Conservation (phyloP, 2,888 invertebrate species). For the Hyalella azteca region DNA sequence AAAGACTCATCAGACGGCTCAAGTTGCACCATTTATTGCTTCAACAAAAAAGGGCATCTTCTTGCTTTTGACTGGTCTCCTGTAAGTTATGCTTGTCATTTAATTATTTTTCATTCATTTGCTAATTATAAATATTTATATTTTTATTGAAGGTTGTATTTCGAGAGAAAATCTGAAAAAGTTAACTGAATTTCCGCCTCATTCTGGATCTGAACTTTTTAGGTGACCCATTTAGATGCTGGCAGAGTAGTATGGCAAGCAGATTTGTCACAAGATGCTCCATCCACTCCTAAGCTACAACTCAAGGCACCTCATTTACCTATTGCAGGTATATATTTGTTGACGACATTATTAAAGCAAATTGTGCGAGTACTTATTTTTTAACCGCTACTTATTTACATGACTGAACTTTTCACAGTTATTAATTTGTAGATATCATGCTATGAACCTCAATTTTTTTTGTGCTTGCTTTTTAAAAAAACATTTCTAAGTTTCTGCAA, state of each 20-base stretch:
- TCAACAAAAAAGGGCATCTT: slow-evolving; percentile 51
- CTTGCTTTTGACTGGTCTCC: slow-evolving; percentile 41
- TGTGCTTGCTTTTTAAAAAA: not conserved
- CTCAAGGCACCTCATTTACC: not conserved
- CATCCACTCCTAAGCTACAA: not conserved
- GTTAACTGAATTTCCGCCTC: too few relatives aligned
- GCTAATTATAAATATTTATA: too few relatives aligned
- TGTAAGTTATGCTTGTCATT: slow-evolving; percentile 37
- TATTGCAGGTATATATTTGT: not conserved
- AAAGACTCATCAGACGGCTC: not conserved
- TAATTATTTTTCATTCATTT: too few relatives aligned
- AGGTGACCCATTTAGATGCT: slow-evolving; percentile 42
- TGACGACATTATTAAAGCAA: not conserved
- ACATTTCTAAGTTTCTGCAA: not conserved
- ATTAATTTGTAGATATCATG: not conserved
- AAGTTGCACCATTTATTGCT: slow-evolving; percentile 43
- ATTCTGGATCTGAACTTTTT: too few relatives aligned
- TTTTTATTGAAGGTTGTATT: too few relatives aligned
- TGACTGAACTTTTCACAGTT: not conserved
- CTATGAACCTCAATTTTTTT: not conserved
- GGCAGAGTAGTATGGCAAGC: slow-evolving; percentile 54
- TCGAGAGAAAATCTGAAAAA: too few relatives aligned
- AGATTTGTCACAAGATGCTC: slow-evolving; percentile 12
- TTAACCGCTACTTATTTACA: not conserved
- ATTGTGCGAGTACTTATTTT: too few relatives aligned